Conservation (phyloP, 2,888 invertebrate species). For the Lepeophtheirus nordmannii region DNA sequence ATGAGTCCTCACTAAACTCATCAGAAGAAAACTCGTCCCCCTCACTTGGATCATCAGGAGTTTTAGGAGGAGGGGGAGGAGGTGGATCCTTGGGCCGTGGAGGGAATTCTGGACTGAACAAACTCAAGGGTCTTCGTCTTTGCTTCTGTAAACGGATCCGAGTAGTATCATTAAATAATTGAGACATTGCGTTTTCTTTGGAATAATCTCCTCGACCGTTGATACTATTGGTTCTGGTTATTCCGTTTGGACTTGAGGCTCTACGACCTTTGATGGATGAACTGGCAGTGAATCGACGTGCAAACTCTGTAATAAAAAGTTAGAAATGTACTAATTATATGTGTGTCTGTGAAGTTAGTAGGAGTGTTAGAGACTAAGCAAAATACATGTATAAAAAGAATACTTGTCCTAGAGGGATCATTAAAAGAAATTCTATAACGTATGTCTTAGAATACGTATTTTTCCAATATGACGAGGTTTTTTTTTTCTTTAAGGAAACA, state of each 20-base stretch:
- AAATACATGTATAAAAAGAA: neutral
- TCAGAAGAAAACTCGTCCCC: slow-evolving; percentile 16
- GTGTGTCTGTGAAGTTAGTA: too few relatives aligned
- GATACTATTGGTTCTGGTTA: neutral
- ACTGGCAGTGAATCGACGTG: neutral
- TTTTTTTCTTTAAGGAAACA: too few relatives aligned
- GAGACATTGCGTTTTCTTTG: slow-evolving; percentile 12
- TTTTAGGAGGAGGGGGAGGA: slow-evolving; percentile 16
- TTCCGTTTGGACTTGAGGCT: neutral
- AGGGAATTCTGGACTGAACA: slow-evolving; percentile 11
- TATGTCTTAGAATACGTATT: too few relatives aligned
- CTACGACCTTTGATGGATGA: neutral
- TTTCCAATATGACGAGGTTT: too few relatives aligned
- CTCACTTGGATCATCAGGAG: neutral
- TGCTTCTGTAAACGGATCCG: slow-evolving; percentile 11
- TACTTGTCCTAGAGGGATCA: neutral
- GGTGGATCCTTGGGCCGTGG: slow-evolving; percentile 21
- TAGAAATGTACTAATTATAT: neutral
- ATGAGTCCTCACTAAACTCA: slow-evolving; percentile 21
- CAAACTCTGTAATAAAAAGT: neutral
- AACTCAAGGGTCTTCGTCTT: neutral
- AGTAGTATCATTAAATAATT: slow-evolving; percentile 13
- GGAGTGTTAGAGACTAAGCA: neutral
- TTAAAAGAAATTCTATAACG: neutral
- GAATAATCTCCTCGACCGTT: neutral